Evolutionary conservation across 2,113 vertebrate species (phyloP).

Genomic region (Ciconia boyciana): DNA sequence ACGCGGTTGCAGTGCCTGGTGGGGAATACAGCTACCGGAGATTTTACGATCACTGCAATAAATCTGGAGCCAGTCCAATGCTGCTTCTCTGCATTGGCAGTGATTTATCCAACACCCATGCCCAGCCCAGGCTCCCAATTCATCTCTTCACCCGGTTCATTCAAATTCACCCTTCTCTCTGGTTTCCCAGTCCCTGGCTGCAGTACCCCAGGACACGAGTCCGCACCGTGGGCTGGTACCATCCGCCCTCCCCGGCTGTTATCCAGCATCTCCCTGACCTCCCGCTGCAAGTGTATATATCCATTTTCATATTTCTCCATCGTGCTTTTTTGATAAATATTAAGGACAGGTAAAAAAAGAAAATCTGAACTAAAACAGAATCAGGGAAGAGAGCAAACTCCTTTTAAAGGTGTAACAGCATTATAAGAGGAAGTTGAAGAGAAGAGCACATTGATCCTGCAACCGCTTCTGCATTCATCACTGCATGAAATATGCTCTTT

Average conservation of each 20-base stretch:
- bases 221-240: not conserved
- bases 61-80: not conserved
- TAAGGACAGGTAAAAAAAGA: not conserved
- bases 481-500: not conserved
- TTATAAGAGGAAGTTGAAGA: not conserved
- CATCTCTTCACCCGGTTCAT: not conserved
- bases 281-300: accelerated
- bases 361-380: not conserved
- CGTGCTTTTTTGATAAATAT: not conserved
- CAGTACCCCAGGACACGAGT: accelerated
- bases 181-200: not conserved
- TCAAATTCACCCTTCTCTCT: not conserved
- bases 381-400: not conserved
- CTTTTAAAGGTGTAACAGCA: not conserved
- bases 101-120: not conserved
- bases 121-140: not conserved
- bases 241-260: not conserved
- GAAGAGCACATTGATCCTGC: not conserved
- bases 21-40: not conserved
- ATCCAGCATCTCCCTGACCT: not conserved
- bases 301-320: not conserved
- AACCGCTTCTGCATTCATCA: not conserved
- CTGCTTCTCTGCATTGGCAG: not conserved
- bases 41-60: not conserved
- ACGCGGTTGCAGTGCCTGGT: accelerated